Evolutionary conservation across 2,113 vertebrate genomes (phyloP), one percentile per base, ranked within the genome.

Genomic region (Clarias gariepinus): DNA sequence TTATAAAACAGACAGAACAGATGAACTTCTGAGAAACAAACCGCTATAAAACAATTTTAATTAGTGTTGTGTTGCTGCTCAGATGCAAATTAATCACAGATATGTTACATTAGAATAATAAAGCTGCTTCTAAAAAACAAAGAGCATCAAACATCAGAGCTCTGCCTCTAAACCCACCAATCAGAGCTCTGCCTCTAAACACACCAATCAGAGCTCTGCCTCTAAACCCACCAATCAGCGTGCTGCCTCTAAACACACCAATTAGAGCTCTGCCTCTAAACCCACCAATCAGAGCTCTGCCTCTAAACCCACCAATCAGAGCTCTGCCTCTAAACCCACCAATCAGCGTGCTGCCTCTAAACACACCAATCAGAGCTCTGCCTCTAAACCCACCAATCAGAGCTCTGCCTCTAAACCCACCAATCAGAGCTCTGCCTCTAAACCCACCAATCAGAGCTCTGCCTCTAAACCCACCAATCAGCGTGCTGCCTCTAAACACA

Each of bases 401-500:
- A 78, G 25, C 5, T 33, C 28, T 55, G n/a, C 16, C 3, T 57
- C 12, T 18, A 77, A 79, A 30, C 2, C n/a, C 0, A 3, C 3
- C 41, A 41, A 3, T 4, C 3, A 36, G 3, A 25, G 18, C 21
- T 2, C n/a, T 36, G 41, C n/a, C 4, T 30, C 1, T 28, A 28
- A 66, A 66, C 11, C 61, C 61, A 30, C 63, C 66, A 86, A 90
- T 88, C 87, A 90, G 21, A 77, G 41, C 23, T 74, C 87, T 86
- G 36, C 74, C 64, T 86, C 71, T 68, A 53, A 83, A n/a, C 47
- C 7, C n/a, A n/a, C n/a, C n/a, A 82, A 90, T 88, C 84, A 86
- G 53, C 58, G 13, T 12, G 8, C 52, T 33, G 66, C 66, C 28
- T 69, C 2, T 69, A 33, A 66, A 15, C 64, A 66, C 0, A 66